Conservation (phyloP, 2,888 invertebrate genomes). For the Nematopogon swammerdamellus region DNA sequence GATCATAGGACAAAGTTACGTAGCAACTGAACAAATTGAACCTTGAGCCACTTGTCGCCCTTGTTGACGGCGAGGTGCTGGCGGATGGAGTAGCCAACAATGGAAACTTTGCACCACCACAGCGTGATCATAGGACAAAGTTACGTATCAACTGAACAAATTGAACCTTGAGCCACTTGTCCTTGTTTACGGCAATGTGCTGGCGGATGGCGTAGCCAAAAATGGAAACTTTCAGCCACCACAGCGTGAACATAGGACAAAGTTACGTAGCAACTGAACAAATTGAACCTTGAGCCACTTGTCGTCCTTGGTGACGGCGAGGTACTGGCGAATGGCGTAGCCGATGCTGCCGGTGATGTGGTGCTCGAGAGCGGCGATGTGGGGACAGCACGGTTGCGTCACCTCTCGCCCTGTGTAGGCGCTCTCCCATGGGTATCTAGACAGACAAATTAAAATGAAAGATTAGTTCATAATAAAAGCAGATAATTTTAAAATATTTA, state of each 20-base stretch:
- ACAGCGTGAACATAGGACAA: no score
- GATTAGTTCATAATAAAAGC: no score
- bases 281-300: constrained; percentile 45
- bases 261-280: no score
- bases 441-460: no score
- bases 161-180: constrained; percentile 46
- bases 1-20: no score
- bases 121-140: no score
- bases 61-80: constrained; percentile 42
- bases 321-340: constrained; percentile 46
- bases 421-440: constrained; percentile 61
- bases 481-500: no score
- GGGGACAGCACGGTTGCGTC: constrained; percentile 58
- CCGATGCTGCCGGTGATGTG: constrained; percentile 59
- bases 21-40: no score
- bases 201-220: constrained; percentile 47
- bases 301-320: constrained; percentile 41
- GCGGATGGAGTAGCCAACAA: constrained; percentile 42
- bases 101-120: no score
- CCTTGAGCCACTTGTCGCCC: constrained; percentile 44
- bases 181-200: constrained; percentile 38
- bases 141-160: no score
- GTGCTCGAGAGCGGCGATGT: constrained; percentile 53
- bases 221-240: no score
- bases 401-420: constrained; percentile 59